Evolutionary conservation across 2,797 vertebrate species (phyloP).

Genomic region (Sphenopsis melanotis): DNA sequence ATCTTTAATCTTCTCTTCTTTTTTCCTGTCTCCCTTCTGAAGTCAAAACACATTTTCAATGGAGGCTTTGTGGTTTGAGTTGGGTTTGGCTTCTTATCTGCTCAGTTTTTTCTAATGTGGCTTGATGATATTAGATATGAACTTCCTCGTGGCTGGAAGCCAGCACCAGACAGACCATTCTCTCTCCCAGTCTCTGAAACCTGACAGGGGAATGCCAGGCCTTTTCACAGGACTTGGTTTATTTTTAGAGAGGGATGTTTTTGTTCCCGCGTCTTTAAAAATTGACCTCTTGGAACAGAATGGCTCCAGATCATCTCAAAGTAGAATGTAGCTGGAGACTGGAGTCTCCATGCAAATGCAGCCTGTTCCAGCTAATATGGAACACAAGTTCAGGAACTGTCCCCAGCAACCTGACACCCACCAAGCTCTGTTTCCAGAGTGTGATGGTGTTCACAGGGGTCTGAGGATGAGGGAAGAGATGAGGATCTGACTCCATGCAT

Average conservation of each 20-base stretch:
- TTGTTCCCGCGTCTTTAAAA: neutral
- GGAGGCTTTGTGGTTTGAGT: constrained; percentile 45
- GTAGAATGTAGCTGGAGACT: neutral
- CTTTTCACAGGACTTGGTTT: constrained; percentile 40
- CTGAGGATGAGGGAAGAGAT: too few relatives aligned
- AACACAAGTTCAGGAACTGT: neutral
- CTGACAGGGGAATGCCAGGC: constrained; percentile 39
- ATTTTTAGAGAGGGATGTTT: constrained; percentile 45
- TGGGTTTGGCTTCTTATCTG: constrained; percentile 54
- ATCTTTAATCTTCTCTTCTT: neutral
- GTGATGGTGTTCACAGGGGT: too few relatives aligned
- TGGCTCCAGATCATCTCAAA: neutral
- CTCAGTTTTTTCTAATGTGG: constrained; percentile 32
- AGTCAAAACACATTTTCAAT: constrained; percentile 54
- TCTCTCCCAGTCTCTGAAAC: constrained; percentile 27
- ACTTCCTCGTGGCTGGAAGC: constrained; percentile 53
- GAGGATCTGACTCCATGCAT: too few relatives aligned
- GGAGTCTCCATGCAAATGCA: neutral
- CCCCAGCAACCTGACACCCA: neutral
- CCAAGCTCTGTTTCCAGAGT: neutral
- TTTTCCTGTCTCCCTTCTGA: neutral
- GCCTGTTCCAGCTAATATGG: neutral
- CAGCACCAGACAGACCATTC: constrained; percentile 22
- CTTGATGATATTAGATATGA: constrained; percentile 56
- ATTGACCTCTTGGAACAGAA: constrained; percentile 4